Base-by-base conservation (phyloP, 2,888 invertebrate genomes). In the Heliconius sara region DNA sequence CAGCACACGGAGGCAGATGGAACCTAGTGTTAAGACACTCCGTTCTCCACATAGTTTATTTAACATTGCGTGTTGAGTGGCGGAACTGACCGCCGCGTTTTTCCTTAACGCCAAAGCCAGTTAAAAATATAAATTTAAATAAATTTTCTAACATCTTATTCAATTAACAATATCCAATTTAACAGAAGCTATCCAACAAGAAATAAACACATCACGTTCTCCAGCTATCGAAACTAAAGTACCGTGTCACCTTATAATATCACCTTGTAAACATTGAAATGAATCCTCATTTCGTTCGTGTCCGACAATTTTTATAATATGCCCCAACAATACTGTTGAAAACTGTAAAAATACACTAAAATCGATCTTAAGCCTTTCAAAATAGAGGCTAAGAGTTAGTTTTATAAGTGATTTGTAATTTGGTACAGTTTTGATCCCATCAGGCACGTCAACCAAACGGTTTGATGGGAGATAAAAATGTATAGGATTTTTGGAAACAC, bases 401-500 rank as follows among this genome's bases (percentile, higher is more conserved):
- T 78, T 39, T n/a, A 9, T 0, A 63, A 25, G 57, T 27, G 63
- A 43, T 71, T 77, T 78, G 19, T 83, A 85, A 85, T 52, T 86
- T 89, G 86, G 91, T 90, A 84, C 87, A 89, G 88, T 84, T 86
- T 57, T 85, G 93, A 93, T 93, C 91, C 81, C 83, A 93, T 92
- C 92, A 85, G 87, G 87, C 93, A 94, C 93, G 93, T 93, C 90
- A 90, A 87, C 88, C 88, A 86, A 89, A 86, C 87, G 86, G 88
- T 89, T 88, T 90, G 93, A 94, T 94, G 88, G 74, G 71, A 91
- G 93, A 93, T 93, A 93, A 93, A 90, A 89, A 83, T 86, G 90
- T 91, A 86, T 82, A 82, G 68, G 79, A 82, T 79, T 81, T 82
- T 82, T 82, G 79, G 81, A 82, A 83, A 92, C 89, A 86, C 93